Evolutionary conservation across 2,113 vertebrate genomes (phyloP).

Genomic region (Scartelaos histophorus): DNA sequence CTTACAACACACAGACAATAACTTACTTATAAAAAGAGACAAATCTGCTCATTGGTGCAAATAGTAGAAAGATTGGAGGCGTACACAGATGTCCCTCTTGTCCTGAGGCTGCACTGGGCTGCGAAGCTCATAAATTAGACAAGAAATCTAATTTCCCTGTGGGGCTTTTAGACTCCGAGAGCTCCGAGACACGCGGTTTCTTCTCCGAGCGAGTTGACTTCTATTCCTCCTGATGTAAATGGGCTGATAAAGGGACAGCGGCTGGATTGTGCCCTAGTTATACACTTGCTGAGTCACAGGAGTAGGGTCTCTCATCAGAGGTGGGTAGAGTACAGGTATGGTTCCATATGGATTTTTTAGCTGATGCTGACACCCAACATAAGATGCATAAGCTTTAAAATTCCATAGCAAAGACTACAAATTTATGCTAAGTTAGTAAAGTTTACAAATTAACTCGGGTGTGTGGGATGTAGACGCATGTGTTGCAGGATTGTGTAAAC

Average conservation of each 20-base stretch:
- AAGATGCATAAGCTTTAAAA: too few species aligned
- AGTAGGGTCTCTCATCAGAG: not conserved
- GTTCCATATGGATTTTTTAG: too few species aligned
- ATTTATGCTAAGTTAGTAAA: too few species aligned
- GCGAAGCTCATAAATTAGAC: conserved; percentile 69
- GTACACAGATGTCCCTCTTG: conserved; percentile 40
- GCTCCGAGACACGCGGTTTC: conserved; percentile 50
- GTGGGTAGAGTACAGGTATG: too few species aligned
- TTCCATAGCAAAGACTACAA: too few species aligned
- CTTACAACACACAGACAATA: conserved; percentile 39
- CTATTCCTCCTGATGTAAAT: conserved; percentile 67
- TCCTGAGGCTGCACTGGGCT: conserved; percentile 54
- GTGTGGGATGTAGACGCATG: too few species aligned
- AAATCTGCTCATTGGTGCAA: conserved; percentile 28
- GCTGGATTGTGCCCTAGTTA: conserved; percentile 57
- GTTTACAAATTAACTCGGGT: too few species aligned
- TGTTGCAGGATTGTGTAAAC: too few species aligned
- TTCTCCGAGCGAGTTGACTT: conserved; percentile 62
- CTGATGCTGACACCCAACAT: too few species aligned
- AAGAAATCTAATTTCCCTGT: conserved; percentile 71
- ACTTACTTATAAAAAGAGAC: conserved; percentile 32
- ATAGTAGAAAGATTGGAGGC: conserved; percentile 44
- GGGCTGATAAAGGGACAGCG: conserved; percentile 58
- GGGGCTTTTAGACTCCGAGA: conserved; percentile 57
- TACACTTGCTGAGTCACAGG: conserved; percentile 64